These are phyloP conservation scores for sheep (Ovis aries) DNA, from an alignment of 2,113 vertebrate genomes.

Conservation along the genomic window ARS-UI_Ramb_v3.0 NC_056059.1:46685501-46686000, in stretches of 20 bases:
- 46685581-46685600: neutral
- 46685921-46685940: neutral
- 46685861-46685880: neutral
- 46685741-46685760: neutral
- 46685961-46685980: neutral
- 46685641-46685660: neutral
- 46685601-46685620: neutral
- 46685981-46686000: neutral
- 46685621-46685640: neutral
- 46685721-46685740: neutral
- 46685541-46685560: neutral
- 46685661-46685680: neutral
- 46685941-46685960: neutral
- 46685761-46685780: neutral
- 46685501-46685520: neutral
- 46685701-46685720: neutral
- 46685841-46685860: neutral
- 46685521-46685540: neutral
- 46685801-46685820: neutral
- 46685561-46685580: accelerated
- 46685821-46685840: neutral
- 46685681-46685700: neutral
- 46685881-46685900: neutral
- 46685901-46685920: neutral
- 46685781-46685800: neutral